phyloP scores from a whole-genome alignment of 2,113 vertebrate genomes.

The Phainopepla nitens region DNA sequence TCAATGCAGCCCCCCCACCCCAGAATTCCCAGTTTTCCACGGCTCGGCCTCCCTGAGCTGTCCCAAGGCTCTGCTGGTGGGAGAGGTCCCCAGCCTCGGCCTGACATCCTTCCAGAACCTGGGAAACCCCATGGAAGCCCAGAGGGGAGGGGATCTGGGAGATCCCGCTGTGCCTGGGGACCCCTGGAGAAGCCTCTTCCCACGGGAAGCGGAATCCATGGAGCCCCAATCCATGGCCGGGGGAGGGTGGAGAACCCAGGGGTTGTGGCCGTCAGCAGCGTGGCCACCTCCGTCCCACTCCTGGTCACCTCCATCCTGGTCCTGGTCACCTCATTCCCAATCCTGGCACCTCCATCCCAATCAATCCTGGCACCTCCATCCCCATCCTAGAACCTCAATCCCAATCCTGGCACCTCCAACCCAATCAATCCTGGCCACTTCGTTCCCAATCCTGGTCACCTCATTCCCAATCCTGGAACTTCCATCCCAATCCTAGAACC shows the following conservation, averaged over 20 bases:
- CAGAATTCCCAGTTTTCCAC: background rate
- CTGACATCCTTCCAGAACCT: accelerated
- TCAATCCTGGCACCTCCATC: background rate
- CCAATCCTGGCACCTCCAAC: background rate
- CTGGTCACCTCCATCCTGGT: background rate
- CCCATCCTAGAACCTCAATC: background rate
- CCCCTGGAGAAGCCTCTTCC: background rate
- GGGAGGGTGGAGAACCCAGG: background rate
- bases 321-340: background rate
- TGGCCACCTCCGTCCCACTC: background rate
- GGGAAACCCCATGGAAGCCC: background rate
- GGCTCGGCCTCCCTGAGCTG: background rate
- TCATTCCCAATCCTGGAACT: too few species aligned
- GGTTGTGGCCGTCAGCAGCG: background rate
- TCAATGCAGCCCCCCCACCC: background rate
- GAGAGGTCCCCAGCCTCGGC: background rate
- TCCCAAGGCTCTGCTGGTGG: background rate
- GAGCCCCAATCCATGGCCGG: background rate
- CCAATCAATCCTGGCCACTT: background rate
- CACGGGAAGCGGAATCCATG: background rate
- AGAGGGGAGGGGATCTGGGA: background rate
- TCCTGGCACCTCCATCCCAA: too few species aligned
- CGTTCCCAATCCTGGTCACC: background rate
- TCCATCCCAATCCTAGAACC: too few species aligned
- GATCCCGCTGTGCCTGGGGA: background rate